phyloP scores from a whole-genome alignment of 2,888 invertebrate species.

The Cheilosia variabilis region DNA sequence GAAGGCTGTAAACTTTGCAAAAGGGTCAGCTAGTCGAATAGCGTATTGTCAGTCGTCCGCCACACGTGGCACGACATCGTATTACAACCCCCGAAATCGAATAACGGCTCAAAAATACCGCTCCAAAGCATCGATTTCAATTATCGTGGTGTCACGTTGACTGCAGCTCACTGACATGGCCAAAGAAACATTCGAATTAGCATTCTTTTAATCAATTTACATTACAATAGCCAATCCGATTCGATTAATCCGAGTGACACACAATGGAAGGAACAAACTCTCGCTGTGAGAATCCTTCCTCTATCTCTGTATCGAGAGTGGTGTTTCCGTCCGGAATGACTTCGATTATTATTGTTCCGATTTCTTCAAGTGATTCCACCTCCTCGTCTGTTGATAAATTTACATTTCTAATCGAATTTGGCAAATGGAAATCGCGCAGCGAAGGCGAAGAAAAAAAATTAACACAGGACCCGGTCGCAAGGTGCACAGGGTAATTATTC shows the following conservation, averaged over 20 bases:
- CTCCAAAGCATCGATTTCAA: conserved; percentile 66
- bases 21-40: conserved; percentile 48
- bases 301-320: conserved; percentile 31
- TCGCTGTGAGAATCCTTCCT: conserved; percentile 20
- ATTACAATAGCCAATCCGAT: conserved; percentile 67
- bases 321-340: conserved; percentile 36
- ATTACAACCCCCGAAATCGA: not conserved
- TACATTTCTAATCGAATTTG: conserved; percentile 70
- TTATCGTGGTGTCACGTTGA: conserved; percentile 61
- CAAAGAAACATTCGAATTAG: conserved; percentile 58
- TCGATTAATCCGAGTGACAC: conserved; percentile 48
- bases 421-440: conserved; percentile 58
- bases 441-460: conserved; percentile 56
- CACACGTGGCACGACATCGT: not conserved
- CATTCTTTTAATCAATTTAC: conserved; percentile 60
- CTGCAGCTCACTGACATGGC: conserved; percentile 43
- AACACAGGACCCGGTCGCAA: conserved; percentile 52
- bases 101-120: conserved; percentile 19
- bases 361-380: conserved; percentile 44
- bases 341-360: conserved; percentile 70
- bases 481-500: conserved; percentile 71
- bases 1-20: conserved; percentile 54
- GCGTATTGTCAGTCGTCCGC: conserved; percentile 8
- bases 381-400: conserved; percentile 41
- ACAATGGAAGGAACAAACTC: conserved; percentile 37